Conservation (phyloP, 2,888 invertebrate genomes). For the Sarcophaga variegata region DNA sequence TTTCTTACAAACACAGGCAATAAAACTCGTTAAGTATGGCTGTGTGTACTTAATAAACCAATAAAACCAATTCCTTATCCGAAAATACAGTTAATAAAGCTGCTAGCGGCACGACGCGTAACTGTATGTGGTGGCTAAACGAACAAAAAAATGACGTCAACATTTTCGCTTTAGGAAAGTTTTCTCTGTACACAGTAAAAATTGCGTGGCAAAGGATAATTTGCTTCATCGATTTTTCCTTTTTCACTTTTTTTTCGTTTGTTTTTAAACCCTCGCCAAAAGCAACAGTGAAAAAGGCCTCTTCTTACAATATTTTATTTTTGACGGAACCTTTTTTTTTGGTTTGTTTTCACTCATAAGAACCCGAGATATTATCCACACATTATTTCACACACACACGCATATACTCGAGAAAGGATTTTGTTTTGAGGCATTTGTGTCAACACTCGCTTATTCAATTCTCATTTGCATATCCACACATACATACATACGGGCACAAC, state of each 20-base stretch:
- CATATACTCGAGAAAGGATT: no score
- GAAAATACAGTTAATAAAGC: slow-evolving; percentile 21
- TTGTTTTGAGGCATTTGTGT: no score
- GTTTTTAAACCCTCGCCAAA: neutral
- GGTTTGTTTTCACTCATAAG: no score
- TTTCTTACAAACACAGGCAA: neutral
- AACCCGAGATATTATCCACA: no score
- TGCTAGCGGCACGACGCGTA: neutral
- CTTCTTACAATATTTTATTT: slow-evolving; percentile 9
- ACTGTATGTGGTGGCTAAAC: neutral
- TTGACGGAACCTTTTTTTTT: neutral
- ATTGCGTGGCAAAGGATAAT: slow-evolving; percentile 32
- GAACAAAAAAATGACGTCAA: slow-evolving; percentile 46
- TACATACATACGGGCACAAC: neutral
- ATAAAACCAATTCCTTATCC: neutral
- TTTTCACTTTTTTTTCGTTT: slow-evolving; percentile 8
- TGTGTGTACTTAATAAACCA: neutral
- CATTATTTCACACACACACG: neutral
- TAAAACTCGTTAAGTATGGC: neutral
- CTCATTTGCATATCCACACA: neutral
- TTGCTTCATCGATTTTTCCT: slow-evolving; percentile 45
- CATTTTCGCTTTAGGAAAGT: neutral
- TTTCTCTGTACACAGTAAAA: slow-evolving; percentile 25
- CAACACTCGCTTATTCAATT: no score
- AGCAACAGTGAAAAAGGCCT: neutral